A percentile compares a stretch with the other conserved stretches of the same genome.
phyloP scores from a whole-genome alignment of 1,140 invertebrate species.

The Ceratitis capitata region DNA sequence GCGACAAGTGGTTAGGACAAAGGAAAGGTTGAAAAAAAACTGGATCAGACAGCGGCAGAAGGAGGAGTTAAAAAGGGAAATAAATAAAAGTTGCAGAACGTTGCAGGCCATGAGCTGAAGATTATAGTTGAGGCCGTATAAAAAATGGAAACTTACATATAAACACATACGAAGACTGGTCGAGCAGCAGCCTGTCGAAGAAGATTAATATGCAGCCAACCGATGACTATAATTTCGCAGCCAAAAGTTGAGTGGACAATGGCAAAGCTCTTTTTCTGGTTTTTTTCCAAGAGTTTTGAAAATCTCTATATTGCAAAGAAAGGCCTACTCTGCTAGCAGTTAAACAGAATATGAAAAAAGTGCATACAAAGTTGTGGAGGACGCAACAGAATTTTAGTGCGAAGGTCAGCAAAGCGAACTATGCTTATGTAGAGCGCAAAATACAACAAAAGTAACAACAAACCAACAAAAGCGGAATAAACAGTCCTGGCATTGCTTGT shows the following conservation, averaged over 20 bases:
- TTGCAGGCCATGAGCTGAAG: background rate
- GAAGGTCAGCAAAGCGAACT: constrained; percentile 5
- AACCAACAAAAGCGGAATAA: background rate
- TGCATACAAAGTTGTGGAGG: background rate
- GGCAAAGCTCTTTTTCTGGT: background rate
- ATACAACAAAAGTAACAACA: background rate
- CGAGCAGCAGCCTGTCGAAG: background rate
- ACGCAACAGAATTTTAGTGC: background rate
- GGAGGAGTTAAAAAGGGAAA: background rate
- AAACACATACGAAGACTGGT: too few relatives aligned
- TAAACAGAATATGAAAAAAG: background rate
- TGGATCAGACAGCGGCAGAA: background rate
- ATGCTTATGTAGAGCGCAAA: background rate
- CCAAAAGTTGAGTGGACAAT: background rate
- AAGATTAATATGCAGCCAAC: background rate
- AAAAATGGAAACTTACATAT: too few relatives aligned
- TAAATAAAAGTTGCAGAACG: background rate
- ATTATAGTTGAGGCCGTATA: background rate
- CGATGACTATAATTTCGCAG: background rate
- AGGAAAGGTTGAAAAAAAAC: background rate
- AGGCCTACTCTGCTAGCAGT: background rate
- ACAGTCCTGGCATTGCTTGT: background rate
- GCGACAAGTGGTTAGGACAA: background rate
- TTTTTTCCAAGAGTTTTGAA: background rate
- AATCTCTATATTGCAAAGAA: background rate